Evolutionary conservation across 2,888 invertebrate genomes (phyloP), one percentile per base, ranked within the genome.

Genomic region (Leptura quadrifasciata): DNA sequence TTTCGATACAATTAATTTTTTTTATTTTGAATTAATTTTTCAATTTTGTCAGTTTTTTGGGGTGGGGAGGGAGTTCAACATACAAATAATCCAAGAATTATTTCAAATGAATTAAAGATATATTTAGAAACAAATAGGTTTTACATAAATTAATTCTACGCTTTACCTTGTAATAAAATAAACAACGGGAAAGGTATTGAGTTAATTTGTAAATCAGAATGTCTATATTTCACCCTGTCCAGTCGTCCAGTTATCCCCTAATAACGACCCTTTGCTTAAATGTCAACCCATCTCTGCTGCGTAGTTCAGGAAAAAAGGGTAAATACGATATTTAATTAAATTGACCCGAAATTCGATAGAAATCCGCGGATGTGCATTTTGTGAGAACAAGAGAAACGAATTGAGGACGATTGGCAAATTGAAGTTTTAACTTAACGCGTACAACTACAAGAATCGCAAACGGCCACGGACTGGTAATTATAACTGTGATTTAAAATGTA

Each of bases 251-350:
- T 47, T n/a, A n/a, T 47, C n/a, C 47, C 47, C 47, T 12, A 47
- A 47, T 47, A 47, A 47, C n/a, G 47, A 47, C 47, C n/a, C 47
- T 47, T 15, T 47, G 12, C 5, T 15, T 47, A 47, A 47, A 47
- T 47, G 47, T 47, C 47, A 15, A 47, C n/a, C 47, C n/a, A 1
- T 12, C 2, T n/a, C 47, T n/a, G 5, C 47, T 47, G 47, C 47
- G 47, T 47, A n/a, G 47, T 47, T 12, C 5, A n/a, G 47, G 15
- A 47, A 47, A 47, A 47, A 47, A 47, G n/a, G 47, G 47, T 4
- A 47, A n/a, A 47, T 47, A 47, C 47, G n/a, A n/a, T 47, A 47
- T 47, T 47, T 47, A 15, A 47, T 47, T 47, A 47, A 47, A 47
- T 47, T n/a, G 47, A 47, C n/a, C 47, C 17, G 47, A 47, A 47